Evolutionary conservation across 1,140 invertebrate genomes (phyloP), one percentile per base, ranked within the genome.

Genomic region (Lepidotrigona ventralis): DNA sequence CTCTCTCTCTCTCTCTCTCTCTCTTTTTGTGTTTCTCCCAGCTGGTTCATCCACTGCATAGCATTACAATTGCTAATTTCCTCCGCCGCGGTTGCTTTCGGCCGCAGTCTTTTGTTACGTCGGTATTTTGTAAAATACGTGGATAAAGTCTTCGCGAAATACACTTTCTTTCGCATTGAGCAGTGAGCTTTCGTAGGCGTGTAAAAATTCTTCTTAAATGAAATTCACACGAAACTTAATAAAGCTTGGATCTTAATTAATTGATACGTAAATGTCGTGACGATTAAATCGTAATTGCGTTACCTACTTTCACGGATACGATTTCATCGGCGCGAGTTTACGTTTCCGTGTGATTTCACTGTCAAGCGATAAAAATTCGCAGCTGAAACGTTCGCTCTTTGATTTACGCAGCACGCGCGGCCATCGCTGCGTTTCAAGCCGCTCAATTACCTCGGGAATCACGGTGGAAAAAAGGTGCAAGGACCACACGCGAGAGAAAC

Each of bases 31-130:
- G n/a, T n/a, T n/a, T n/a, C 56, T 75, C 23, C 9, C 17, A 23
- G 21, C 53, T 39, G 29, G 26, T 73, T 73, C 33, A 73, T 73
- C 80, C 72, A 73, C n/a, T 56, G 74, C 93, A 93, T 93, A 93
- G 92, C 92, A 94, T 94, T 94, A 93, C 93, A 94, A 94, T 94
- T 94, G 93, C 93, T 94, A 94, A 94, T 94, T 94, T 91, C 39
- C 86, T 75, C 88, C 92, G 89, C 90, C 93, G 92, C 91, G 90
- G 91, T 92, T 88, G 90, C 90, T 85, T 88, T 81, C 58, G 80
- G 83, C 87, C 86, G 90, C 92, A 91, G 90, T 8, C 39, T 46
- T 46, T 46, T 46, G 39, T 46, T 46, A 46, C 0, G 19, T 54
- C 54, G 54, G 17, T 54, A 54, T 54, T 54, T 19, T 19, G 54